phyloP scores from a whole-genome alignment of 2,113 vertebrate genomes.

The Scolopax mira region DNA sequence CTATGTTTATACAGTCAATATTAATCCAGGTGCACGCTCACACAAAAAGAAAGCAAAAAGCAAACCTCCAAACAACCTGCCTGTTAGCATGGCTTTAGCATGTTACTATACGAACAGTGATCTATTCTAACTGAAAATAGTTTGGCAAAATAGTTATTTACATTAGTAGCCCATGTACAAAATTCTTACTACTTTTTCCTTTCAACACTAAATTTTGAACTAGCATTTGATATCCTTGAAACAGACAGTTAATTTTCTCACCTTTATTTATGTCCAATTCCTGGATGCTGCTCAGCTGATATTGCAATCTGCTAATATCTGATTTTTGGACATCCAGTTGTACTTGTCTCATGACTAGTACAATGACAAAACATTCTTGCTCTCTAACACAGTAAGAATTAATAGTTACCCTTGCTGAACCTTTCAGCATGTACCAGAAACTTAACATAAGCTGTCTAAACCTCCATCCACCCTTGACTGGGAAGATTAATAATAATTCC shows the following conservation, averaged over 20 bases:
- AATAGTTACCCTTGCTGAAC: slow-evolving; percentile 73
- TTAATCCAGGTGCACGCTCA: not conserved
- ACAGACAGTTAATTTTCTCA: slow-evolving; percentile 60
- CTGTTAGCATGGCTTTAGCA: not conserved
- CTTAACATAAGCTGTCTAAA: slow-evolving; percentile 71
- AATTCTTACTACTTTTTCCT: not conserved
- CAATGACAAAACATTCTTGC: slow-evolving; percentile 56
- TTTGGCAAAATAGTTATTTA: not conserved
- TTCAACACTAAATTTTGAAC: not conserved
- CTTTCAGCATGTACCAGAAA: slow-evolving; percentile 67
- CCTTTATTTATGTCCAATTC: slow-evolving; percentile 61
- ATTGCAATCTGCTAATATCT: slow-evolving; percentile 65
- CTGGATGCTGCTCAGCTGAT: slow-evolving; percentile 34
- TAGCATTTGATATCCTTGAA: slow-evolving; percentile 28
- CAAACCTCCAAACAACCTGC: not conserved
- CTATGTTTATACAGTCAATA: not conserved
- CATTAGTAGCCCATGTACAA: not conserved
- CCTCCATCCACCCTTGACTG: slow-evolving; percentile 62
- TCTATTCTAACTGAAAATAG: not conserved
- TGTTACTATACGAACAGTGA: not conserved
- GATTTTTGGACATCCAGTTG: slow-evolving; percentile 62
- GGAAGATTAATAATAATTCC: slow-evolving; percentile 78
- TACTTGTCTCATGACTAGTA: slow-evolving; percentile 45
- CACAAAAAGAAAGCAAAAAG: not conserved
- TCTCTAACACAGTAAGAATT: slow-evolving; percentile 67